Percentiles rank a stretch among this genome's conserved stretches.
These are phyloP conservation scores for Erethizon dorsatum DNA, from an alignment of 2,797 vertebrate genomes.

Conservation along the genomic window DNA sequence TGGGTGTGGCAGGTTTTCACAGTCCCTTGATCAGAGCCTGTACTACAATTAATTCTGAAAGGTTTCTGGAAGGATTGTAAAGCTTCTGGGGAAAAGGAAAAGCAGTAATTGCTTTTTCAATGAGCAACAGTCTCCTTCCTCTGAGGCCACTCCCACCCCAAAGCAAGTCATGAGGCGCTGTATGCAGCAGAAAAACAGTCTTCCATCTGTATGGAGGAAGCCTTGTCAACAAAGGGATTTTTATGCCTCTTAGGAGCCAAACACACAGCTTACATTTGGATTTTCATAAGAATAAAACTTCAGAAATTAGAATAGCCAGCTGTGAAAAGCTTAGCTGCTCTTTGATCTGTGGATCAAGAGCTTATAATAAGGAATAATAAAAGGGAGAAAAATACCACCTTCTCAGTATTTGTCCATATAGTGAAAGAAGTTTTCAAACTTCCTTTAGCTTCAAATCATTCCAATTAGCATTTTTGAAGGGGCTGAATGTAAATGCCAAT, in stretches of 20 bases:
- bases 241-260: slow-evolving; percentile 38
- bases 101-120: not conserved
- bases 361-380: slow-evolving; percentile 64
- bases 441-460: slow-evolving; percentile 80
- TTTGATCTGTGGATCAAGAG: slow-evolving; percentile 65
- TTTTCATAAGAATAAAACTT: slow-evolving; percentile 72
- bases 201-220: not conserved
- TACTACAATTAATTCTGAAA: slow-evolving; percentile 30
- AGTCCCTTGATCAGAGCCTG: not conserved
- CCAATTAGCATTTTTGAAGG: slow-evolving; percentile 83
- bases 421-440: slow-evolving; percentile 82
- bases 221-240: slow-evolving; percentile 39
- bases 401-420: slow-evolving; percentile 70
- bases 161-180: slow-evolving; percentile 20
- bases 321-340: slow-evolving; percentile 54
- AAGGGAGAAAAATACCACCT: slow-evolving; percentile 53
- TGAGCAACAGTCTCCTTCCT: not conserved
- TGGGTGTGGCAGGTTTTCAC: slow-evolving; percentile 32
- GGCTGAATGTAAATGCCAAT: slow-evolving; percentile 78
- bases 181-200: slow-evolving; percentile 14
- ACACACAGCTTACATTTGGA: not conserved
- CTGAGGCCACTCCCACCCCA: not conserved
- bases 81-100: slow-evolving; percentile 3
- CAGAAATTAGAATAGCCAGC: slow-evolving; percentile 66
- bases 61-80: slow-evolving; percentile 27